phyloP scores from a whole-genome alignment of 2,888 invertebrate genomes.

The Drosophila borealis region DNA sequence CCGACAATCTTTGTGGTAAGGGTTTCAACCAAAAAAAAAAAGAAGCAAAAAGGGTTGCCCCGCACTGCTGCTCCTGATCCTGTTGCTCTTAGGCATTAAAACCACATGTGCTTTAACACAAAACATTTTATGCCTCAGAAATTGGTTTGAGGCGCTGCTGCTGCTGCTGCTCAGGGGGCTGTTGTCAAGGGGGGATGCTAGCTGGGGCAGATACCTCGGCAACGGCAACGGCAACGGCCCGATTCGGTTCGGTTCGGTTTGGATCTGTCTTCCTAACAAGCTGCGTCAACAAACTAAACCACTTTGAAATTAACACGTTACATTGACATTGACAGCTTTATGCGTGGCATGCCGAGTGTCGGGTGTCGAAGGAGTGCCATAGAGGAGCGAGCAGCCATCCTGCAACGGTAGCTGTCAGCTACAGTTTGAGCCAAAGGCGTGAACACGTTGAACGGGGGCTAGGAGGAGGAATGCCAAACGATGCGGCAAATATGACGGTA shows the following conservation, averaged over 20 bases:
- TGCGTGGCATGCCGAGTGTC: conserved; percentile 79
- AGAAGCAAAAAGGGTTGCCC: conserved; percentile 41
- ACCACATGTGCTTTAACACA: conserved; percentile 67
- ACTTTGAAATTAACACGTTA: conserved; percentile 81
- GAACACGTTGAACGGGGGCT: neutral
- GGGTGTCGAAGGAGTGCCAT: conserved; percentile 24
- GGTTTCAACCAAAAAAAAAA: conserved; percentile 21
- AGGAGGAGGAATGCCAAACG: conserved; percentile 50
- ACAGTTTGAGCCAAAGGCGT: conserved; percentile 55
- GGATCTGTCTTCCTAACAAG: conserved; percentile 63
- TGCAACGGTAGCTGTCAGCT: conserved; percentile 63
- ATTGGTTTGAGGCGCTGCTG: conserved; percentile 19
- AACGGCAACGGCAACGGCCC: conserved; percentile 14
- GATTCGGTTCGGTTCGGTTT: neutral
- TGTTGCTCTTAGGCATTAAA: conserved; percentile 57
- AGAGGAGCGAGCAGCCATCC: conserved; percentile 22
- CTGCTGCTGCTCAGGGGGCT: conserved; percentile 17
- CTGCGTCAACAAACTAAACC: conserved; percentile 79
- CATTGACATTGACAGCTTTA: conserved; percentile 82
- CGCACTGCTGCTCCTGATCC: neutral
- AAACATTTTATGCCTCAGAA: conserved; percentile 61
- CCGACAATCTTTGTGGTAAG: conserved; percentile 35
- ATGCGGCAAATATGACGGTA: conserved; percentile 64
- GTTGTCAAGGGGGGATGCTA: conserved; percentile 7
- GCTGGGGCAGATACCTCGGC: conserved; percentile 10